These are phyloP conservation scores for Epinephelus cyanopodus DNA, from an alignment of 2,113 vertebrate species.

Conservation along the genomic window DNA sequence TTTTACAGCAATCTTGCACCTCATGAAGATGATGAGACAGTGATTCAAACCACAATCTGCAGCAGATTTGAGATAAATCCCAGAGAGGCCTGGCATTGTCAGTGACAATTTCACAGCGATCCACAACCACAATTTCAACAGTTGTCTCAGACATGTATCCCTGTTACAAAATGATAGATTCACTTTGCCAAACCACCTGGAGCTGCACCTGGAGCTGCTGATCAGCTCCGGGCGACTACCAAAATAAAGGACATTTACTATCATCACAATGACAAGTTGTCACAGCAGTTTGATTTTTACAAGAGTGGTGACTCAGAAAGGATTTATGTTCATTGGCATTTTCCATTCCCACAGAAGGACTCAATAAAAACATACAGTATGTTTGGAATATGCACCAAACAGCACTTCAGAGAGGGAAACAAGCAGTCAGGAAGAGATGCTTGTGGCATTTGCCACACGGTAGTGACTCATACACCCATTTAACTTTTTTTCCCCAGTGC, in stretches of 20 bases:
- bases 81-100: neutral
- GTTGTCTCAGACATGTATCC: neutral
- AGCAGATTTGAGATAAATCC: conserved; percentile 5
- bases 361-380: conserved; percentile 11
- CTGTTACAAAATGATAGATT: neutral
- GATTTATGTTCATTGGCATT: neutral
- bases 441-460: conserved; percentile 39
- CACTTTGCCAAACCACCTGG: neutral
- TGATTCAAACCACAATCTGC: conserved; percentile 2
- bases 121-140: neutral
- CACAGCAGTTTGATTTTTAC: neutral
- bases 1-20: neutral
- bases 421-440: neutral
- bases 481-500: neutral
- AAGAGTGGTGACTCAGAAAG: neutral
- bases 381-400: conserved; percentile 3
- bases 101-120: neutral
- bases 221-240: neutral
- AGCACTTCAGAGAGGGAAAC: neutral
- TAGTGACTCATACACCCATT: conserved; percentile 48
- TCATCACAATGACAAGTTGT: neutral
- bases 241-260: neutral
- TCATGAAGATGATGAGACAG: neutral
- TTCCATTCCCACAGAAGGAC: neutral
- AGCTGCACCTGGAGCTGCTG: neutral